Evolutionary conservation across 2,113 vertebrate species (phyloP).

Genomic region (Platichthys stellatus): DNA sequence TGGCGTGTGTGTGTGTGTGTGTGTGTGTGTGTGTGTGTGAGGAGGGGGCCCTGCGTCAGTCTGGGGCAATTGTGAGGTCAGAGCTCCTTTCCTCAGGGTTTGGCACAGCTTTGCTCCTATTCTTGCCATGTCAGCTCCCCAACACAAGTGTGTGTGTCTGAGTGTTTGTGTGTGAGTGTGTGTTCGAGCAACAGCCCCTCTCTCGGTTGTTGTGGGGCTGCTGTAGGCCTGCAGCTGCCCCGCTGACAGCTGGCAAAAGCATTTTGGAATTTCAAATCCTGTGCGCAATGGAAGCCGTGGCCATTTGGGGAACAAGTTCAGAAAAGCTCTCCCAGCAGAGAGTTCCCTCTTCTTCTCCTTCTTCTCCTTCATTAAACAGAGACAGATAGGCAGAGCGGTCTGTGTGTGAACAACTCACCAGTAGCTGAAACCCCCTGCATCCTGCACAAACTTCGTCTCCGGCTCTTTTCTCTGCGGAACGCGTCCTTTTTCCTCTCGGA

Average conservation of each 20-base stretch:
- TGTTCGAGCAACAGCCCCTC: no score
- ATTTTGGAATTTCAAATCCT: constrained; percentile 62
- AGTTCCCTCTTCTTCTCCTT: not conserved
- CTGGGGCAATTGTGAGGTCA: constrained; percentile 51
- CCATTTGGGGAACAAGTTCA: constrained; percentile 54
- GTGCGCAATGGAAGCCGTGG: constrained; percentile 48
- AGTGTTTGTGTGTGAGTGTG: no score
- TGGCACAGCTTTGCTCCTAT: constrained; percentile 50
- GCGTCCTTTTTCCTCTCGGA: constrained; percentile 38
- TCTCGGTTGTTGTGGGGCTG: not conserved
- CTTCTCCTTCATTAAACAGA: not conserved
- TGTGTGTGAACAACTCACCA: constrained; percentile 62
- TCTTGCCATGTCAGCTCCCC: constrained; percentile 57
- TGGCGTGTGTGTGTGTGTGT: not conserved
- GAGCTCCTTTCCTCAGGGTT: constrained; percentile 32
- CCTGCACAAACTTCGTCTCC: constrained; percentile 62
- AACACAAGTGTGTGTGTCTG: not conserved
- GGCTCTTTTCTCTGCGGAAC: constrained; percentile 41
- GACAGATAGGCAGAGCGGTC: no score
- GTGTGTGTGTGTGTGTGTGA: constrained; percentile 23
- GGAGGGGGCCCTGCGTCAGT: not conserved
- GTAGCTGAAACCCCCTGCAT: constrained; percentile 78
- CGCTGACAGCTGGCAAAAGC: constrained; percentile 74
- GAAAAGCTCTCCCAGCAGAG: constrained; percentile 16
- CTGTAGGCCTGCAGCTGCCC: constrained; percentile 70